Conservation (phyloP, 2,797 vertebrate species). For the Pseudocheirus occidentalis region DNA sequence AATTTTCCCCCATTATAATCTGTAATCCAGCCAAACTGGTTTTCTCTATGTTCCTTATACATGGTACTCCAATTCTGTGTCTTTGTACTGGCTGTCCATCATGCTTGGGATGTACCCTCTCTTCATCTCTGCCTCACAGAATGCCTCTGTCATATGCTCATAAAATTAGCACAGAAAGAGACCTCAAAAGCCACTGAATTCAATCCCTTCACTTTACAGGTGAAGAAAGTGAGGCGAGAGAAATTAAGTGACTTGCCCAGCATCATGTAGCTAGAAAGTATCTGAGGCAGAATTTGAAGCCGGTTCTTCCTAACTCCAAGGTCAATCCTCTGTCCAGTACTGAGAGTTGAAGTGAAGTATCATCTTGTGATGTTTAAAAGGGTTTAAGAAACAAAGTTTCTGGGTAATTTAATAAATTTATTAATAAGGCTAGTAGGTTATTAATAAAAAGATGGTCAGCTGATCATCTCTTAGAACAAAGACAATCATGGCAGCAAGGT, state of each 20-base stretch:
- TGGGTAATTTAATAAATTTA: not conserved
- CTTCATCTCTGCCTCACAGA: not conserved
- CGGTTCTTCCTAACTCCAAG: not conserved
- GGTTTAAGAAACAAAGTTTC: not conserved
- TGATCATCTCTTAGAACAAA: no score
- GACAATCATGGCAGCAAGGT: no score
- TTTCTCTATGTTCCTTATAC: not conserved
- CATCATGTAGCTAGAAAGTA: not conserved
- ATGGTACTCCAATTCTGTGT: not conserved
- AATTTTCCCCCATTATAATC: not conserved
- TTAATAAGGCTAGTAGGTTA: no score
- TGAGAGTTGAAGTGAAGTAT: not conserved
- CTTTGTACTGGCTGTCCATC: not conserved
- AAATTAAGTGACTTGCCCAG: not conserved
- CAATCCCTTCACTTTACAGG: not conserved
- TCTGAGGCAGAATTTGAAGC: not conserved
- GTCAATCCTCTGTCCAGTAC: not conserved
- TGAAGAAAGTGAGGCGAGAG: not conserved
- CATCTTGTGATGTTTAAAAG: not conserved
- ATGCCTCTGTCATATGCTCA: not conserved
- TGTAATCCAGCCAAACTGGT: not conserved
- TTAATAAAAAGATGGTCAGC: no score
- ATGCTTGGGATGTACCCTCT: not conserved
- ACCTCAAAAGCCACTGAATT: not conserved
- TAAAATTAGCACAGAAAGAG: not conserved